Percentiles rank a stretch among this genome's conserved stretches.
Conservation (phyloP, 2,113 vertebrate genomes). For the Rhinoderma darwinii region DNA sequence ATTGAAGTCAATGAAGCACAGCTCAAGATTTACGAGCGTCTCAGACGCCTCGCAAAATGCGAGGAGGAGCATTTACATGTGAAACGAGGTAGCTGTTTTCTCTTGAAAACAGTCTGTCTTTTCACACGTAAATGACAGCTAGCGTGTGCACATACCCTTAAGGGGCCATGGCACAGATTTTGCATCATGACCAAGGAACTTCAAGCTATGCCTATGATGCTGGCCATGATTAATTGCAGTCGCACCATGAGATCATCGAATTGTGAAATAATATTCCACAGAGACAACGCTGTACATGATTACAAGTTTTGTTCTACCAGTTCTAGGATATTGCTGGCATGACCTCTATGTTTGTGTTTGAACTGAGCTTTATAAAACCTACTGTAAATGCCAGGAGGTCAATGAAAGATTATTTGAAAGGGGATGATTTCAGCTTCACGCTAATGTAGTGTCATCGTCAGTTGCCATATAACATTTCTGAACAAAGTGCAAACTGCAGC, state of each 20-base stretch:
- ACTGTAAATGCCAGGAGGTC: slow-evolving; percentile 45
- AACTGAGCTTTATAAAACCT: slow-evolving; percentile 37
- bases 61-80: no score
- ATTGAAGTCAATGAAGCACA: no score
- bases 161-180: neutral
- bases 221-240: neutral
- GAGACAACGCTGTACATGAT: slow-evolving; percentile 8
- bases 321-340: slow-evolving; percentile 12
- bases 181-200: neutral
- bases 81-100: no score
- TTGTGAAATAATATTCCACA: slow-evolving; percentile 5
- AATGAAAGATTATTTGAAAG: slow-evolving; percentile 39
- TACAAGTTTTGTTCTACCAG: slow-evolving; percentile 17
- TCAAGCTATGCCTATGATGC: neutral
- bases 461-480: slow-evolving; percentile 28
- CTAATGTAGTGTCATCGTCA: slow-evolving; percentile 5
- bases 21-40: no score
- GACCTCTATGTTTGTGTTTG: slow-evolving; percentile 36
- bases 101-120: no score
- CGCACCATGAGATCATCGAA: neutral
- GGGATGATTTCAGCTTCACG: slow-evolving; percentile 13
- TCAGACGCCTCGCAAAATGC: no score
- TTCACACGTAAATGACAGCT: no score
- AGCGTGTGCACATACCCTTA: no score
- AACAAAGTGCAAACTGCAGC: slow-evolving; percentile 31